Evolutionary conservation across 2,113 vertebrate species (phyloP).

Genomic region (Chaetops frenatus): DNA sequence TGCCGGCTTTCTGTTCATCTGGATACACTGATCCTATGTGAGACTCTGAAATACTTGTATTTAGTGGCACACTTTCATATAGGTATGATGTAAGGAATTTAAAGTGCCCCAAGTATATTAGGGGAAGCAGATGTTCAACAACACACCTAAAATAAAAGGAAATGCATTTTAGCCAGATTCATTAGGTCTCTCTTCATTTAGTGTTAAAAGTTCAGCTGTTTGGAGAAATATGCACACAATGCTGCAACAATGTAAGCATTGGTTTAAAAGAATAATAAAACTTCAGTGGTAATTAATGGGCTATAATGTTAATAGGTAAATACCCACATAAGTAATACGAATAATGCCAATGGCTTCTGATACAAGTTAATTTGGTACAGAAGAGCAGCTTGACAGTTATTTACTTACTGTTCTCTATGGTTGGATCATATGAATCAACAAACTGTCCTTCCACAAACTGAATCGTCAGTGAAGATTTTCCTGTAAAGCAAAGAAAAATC

Average conservation of each 20-base stretch:
- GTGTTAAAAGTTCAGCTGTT: not conserved
- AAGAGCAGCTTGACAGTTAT: not conserved
- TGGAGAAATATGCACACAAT: not conserved
- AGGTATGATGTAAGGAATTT: not conserved
- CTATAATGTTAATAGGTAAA: not conserved
- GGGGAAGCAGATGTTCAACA: not conserved
- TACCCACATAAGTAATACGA: fast-evolving
- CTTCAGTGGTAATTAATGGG: not conserved
- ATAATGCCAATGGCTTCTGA: not conserved
- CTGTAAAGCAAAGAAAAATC: slow-evolving; percentile 68
- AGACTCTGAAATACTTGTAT: not conserved
- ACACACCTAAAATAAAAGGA: not conserved
- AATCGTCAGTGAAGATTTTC: slow-evolving; percentile 98
- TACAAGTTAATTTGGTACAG: not conserved
- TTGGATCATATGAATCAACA: slow-evolving; percentile 98
- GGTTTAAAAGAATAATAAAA: not conserved
- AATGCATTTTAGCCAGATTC: not conserved
- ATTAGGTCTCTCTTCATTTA: not conserved
- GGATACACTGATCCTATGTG: not conserved
- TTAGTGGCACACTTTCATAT: not conserved
- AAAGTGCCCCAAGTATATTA: not conserved
- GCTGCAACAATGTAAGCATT: not conserved
- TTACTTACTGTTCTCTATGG: slow-evolving; percentile 99
- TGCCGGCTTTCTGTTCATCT: not conserved
- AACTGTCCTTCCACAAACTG: slow-evolving; percentile 99